A percentile compares a stretch with the other conserved stretches of the same genome.
These are phyloP conservation scores for Hydropotes inermis DNA, from an alignment of 2,113 vertebrate species.

Conservation along the genomic window DNA sequence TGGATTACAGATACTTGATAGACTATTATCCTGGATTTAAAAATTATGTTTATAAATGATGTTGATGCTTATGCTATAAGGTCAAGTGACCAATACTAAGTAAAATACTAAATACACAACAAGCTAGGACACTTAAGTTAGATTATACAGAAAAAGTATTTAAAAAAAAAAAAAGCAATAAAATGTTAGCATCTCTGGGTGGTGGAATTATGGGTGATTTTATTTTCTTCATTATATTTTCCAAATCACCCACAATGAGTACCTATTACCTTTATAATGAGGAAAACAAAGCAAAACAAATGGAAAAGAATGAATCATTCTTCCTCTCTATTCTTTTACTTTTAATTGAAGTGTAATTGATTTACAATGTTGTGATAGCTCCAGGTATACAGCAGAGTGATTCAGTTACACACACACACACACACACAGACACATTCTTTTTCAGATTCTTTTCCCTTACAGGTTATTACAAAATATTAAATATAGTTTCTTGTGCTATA, in stretches of 20 bases:
- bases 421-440: not conserved
- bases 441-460: not conserved
- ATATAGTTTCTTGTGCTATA: not conserved
- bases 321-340: conserved; percentile 21
- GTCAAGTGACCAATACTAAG: not conserved
- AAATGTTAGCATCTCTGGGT: not conserved
- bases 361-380: not conserved
- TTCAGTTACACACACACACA: not conserved
- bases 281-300: conserved; percentile 47
- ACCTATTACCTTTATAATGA: conserved; percentile 58
- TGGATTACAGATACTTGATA: not conserved
- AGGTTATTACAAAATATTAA: not conserved
- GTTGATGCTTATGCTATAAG: not conserved
- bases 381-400: not conserved
- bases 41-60: conserved; percentile 24
- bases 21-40: not conserved
- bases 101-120: not conserved
- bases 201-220: conserved; percentile 30
- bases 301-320: conserved; percentile 29
- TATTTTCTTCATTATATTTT: conserved; percentile 52
- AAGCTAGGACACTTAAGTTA: conserved; percentile 35
- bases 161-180: not conserved
- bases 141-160: not conserved
- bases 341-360: not conserved
- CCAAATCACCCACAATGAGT: conserved; percentile 13